Evolutionary conservation across 2,888 invertebrate genomes (phyloP), one percentile per base, ranked within the genome.

Genomic region (Euplagia quadripunctaria): DNA sequence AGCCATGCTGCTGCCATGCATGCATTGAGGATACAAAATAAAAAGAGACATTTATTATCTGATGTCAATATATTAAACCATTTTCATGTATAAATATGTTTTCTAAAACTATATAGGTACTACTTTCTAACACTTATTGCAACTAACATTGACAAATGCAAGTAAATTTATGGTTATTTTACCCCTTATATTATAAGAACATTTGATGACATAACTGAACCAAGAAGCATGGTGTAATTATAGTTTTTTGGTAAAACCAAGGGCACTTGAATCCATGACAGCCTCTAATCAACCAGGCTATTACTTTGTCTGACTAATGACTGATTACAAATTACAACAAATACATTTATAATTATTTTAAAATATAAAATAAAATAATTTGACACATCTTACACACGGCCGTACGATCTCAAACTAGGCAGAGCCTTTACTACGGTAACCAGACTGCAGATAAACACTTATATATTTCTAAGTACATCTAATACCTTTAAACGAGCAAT

Each of bases 11-110:
- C 31, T 31, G 31, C 2, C 31, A 2, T 31, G 12, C 11, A 0
- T 5, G 9, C 8, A 8, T 42, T 16, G 41, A 46, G 52, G 14
- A 12, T 42, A 17, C 14, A 5, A 71, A 71, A 43, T 66, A 71
- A 81, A 83, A 75, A 77, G 65, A 61, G 61, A 61, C 52, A 6
- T 0, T 9, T 14, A 51, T 80, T 76, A 82, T 83, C 80, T 87
- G 85, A 86, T 88, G 79, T 88, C 87, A 90, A 93, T 93, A 93
- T 93, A 94, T 94, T 94, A 92, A 85, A 86, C 86, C 74, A 85
- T 84, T 90, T 84, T 86, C 83, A 84, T 86, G 85, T 92, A 92
- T 92, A 92, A 91, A 92, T 92, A 91, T 81, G 85, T 87, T 85
- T 65, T 84, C 79, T 85, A 85, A 79, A 68, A 83, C 79, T 79